Conservation (phyloP, 2,888 invertebrate species). For the Tryphoninae sp. region DNA sequence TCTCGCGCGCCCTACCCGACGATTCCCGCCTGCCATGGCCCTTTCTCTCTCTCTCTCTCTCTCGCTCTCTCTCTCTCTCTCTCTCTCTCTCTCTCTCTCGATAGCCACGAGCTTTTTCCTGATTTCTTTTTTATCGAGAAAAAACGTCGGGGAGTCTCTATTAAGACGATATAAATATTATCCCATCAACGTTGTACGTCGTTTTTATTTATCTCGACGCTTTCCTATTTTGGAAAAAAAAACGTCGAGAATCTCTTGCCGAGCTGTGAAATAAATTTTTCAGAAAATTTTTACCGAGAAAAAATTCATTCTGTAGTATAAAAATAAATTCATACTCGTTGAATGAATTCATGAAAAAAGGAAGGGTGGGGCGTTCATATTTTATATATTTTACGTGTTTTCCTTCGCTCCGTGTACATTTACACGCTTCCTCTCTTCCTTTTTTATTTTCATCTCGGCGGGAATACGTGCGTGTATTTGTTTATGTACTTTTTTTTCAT, state of each 20-base stretch:
- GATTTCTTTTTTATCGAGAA: constrained; percentile 34
- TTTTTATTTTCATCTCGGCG: background rate
- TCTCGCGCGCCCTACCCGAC: too few relatives aligned
- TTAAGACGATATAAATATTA: constrained; percentile 11
- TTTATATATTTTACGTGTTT: too few relatives aligned
- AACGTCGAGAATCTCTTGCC: background rate
- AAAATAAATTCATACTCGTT: background rate
- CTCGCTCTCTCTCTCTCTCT: background rate
- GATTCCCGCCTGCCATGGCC: too few relatives aligned
- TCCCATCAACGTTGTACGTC: background rate
- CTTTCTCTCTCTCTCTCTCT: constrained; percentile 32
- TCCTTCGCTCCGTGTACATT: background rate
- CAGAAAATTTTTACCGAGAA: background rate
- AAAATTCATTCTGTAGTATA: background rate
- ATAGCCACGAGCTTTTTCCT: constrained; percentile 13
- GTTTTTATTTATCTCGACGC: background rate
- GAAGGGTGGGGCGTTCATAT: too few relatives aligned
- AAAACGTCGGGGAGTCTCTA: constrained; percentile 26
- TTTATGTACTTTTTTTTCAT: constrained; percentile 8
- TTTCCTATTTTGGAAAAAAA: background rate
- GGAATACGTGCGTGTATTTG: background rate
- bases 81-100: background rate
- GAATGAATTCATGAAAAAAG: background rate
- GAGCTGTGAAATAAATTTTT: background rate
- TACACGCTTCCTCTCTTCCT: background rate